Evolutionary conservation across 2,797 vertebrate genomes (phyloP).

Genomic region (Brachyalestes nurse): DNA sequence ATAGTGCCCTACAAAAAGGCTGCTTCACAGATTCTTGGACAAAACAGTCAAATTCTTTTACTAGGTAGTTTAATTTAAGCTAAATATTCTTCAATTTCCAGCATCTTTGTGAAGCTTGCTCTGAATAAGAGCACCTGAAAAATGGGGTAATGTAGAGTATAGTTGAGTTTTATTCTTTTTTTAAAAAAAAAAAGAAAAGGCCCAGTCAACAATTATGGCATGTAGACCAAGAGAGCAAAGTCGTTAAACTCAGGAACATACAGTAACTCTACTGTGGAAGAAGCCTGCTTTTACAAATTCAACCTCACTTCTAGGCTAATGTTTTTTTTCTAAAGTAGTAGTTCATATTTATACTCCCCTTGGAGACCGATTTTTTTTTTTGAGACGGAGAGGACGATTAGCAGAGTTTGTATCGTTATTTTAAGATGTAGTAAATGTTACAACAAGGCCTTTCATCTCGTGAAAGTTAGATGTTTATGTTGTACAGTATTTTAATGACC

Average conservation of each 20-base stretch:
- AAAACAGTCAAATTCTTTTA: slow-evolving; percentile 22
- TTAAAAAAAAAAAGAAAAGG: slow-evolving; percentile 12
- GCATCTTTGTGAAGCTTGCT: slow-evolving; percentile 35
- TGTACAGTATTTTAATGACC: slow-evolving; percentile 73
- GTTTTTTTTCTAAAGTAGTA: slow-evolving; percentile 48
- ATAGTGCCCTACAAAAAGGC: slow-evolving; percentile 2
- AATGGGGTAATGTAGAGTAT: slow-evolving; percentile 4
- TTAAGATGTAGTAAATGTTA: slow-evolving; percentile 74
- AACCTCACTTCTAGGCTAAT: slow-evolving; percentile 43
- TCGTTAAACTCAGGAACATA: slow-evolving; percentile 53
- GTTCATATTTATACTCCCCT: slow-evolving; percentile 51
- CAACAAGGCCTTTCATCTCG: slow-evolving; percentile 68
- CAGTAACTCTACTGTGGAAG: slow-evolving; percentile 18
- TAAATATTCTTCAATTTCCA: not conserved
- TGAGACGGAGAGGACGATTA: slow-evolving; percentile 43
- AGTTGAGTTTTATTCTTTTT: not conserved
- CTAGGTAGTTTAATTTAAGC: not conserved
- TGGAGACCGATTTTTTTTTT: slow-evolving; percentile 41
- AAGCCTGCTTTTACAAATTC: slow-evolving; percentile 7
- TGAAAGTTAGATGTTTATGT: slow-evolving; percentile 62
- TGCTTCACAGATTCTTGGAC: slow-evolving; percentile 15
- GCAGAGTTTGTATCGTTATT: slow-evolving; percentile 65
- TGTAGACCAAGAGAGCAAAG: slow-evolving; percentile 25
- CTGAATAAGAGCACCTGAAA: not conserved
- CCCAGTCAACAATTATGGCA: not conserved